Conservation (phyloP, 30 jellyfish, hydroid and myxozoan genomes). For the Aurelia aurita region DNA sequence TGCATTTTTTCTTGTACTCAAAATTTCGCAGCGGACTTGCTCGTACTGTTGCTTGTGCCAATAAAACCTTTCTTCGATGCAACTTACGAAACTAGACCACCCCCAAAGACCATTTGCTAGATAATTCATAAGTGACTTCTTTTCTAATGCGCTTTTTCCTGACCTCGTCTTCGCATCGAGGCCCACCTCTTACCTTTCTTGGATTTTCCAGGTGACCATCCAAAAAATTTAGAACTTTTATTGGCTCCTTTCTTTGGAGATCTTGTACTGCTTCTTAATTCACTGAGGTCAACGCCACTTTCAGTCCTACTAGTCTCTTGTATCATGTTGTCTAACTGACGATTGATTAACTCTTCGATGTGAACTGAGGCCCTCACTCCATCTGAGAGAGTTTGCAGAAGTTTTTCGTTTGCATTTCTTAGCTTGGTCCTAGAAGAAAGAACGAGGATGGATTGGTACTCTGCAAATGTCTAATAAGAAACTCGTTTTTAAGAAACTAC, state of each 20-base stretch:
- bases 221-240: slow-evolving; percentile 9
- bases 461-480: no score
- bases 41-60: no score
- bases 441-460: neutral
- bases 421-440: slow-evolving; percentile 25
- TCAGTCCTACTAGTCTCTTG: slow-evolving; percentile 71
- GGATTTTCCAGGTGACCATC: slow-evolving; percentile 47
- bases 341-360: slow-evolving; percentile 63
- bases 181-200: slow-evolving; percentile 23
- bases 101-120: no score
- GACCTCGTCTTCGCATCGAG: no score
- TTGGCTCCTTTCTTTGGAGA: neutral
- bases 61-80: no score
- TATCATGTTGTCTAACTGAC: slow-evolving; percentile 53
- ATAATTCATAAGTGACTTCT: no score
- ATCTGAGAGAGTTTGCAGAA: slow-evolving; percentile 36
- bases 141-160: no score
- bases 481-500: no score
- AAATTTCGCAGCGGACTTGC: no score
- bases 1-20: no score
- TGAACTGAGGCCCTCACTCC: slow-evolving; percentile 47
- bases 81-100: no score
- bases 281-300: slow-evolving; percentile 63
- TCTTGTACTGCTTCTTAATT: slow-evolving; percentile 27
- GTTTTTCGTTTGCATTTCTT: slow-evolving; percentile 49